A percentile compares a stretch with the other conserved stretches of the same genome.
Conservation (phyloP, 2,888 invertebrate genomes). For the Buathra laborator region DNA sequence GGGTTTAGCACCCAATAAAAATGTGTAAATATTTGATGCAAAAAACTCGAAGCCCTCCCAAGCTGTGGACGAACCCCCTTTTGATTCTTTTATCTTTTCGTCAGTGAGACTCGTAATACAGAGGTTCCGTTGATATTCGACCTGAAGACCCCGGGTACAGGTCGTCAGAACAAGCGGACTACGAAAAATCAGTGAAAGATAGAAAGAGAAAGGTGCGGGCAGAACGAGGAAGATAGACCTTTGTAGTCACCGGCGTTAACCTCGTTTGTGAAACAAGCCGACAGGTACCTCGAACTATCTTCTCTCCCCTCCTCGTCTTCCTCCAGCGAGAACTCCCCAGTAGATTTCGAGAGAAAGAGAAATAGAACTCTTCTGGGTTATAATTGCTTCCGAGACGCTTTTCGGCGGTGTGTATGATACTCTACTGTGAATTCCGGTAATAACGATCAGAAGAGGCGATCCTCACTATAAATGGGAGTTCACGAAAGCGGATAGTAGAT, state of each 20-base stretch:
- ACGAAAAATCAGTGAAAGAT: slow-evolving; percentile 51
- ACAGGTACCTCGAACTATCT: slow-evolving; percentile 76
- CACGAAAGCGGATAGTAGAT: background rate
- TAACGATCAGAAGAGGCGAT: slow-evolving; percentile 31
- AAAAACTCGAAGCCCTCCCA: slow-evolving; percentile 71
- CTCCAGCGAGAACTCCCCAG: background rate
- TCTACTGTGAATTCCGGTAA: slow-evolving; percentile 52
- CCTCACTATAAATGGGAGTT: background rate
- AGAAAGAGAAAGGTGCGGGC: slow-evolving; percentile 52
- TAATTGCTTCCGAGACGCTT: slow-evolving; percentile 83
- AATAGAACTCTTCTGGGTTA: slow-evolving; percentile 71
- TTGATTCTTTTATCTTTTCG: slow-evolving; percentile 9
- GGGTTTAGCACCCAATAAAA: slow-evolving; percentile 83
- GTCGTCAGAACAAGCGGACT: slow-evolving; percentile 39
- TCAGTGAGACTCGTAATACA: slow-evolving; percentile 13
- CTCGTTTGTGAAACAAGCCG: slow-evolving; percentile 84
- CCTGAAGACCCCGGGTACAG: slow-evolving; percentile 15
- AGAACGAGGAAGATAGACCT: slow-evolving; percentile 74
- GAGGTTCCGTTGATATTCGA: slow-evolving; percentile 33
- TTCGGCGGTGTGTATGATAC: slow-evolving; percentile 73
- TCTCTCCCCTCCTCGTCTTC: background rate
- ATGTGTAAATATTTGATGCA: slow-evolving; percentile 82
- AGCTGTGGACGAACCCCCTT: slow-evolving; percentile 1
- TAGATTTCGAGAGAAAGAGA: background rate
- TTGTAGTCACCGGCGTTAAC: slow-evolving; percentile 80